Percentiles rank a stretch among this genome's conserved stretches.
Conservation (phyloP, 2,888 invertebrate species). For the Agrenia bidenticulata region DNA sequence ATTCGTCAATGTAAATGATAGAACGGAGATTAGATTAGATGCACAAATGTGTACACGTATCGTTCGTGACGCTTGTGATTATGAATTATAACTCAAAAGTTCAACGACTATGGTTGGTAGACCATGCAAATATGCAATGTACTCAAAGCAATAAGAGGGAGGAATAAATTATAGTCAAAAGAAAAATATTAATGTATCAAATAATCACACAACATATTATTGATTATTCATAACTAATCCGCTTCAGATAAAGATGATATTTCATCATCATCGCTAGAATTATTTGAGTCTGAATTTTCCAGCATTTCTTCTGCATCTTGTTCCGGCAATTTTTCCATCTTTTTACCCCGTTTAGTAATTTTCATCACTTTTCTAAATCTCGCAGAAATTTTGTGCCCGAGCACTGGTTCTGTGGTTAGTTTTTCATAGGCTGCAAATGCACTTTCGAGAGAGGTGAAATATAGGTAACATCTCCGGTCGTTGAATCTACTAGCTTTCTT, state of each 20-base stretch:
- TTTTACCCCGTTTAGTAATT: neutral
- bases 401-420: constrained; percentile 15
- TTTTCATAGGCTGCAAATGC: constrained; percentile 22
- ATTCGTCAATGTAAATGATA: too few species aligned
- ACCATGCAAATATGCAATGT: constrained; percentile 5
- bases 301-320: neutral
- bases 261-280: neutral
- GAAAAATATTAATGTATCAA: neutral
- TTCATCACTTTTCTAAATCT: constrained; percentile 21
- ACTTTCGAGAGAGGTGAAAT: constrained; percentile 16
- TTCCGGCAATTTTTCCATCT: neutral
- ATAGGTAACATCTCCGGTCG: constrained; percentile 25
- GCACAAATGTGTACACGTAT: too few species aligned
- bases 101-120: too few species aligned
- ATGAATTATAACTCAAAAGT: too few species aligned
- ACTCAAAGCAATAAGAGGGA: constrained; percentile 8
- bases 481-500: constrained; percentile 28
- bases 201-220: neutral
- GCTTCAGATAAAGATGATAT: too few species aligned
- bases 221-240: too few species aligned
- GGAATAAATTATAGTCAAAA: constrained; percentile 3
- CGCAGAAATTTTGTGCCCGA: constrained; percentile 19
- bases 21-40: too few species aligned
- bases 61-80: too few species aligned
- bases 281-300: neutral